These are phyloP conservation scores for Meles meles DNA, from an alignment of 2,113 vertebrate species.

Conservation along the genomic window DNA sequence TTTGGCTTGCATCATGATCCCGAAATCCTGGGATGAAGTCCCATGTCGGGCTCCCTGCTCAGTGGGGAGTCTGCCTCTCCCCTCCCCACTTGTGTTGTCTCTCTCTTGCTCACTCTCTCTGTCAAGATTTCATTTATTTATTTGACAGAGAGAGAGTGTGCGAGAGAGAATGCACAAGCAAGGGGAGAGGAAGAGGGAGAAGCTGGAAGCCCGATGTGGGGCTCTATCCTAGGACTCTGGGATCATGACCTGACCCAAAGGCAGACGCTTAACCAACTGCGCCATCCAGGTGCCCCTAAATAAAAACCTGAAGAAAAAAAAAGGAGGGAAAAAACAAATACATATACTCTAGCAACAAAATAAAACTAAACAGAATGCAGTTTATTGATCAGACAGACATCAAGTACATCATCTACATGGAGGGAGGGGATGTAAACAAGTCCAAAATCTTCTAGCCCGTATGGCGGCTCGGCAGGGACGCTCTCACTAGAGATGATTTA, in stretches of 20 bases:
- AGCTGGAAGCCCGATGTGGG: too few relatives aligned
- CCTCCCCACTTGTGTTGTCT: too few relatives aligned
- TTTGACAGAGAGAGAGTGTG: too few relatives aligned
- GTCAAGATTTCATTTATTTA: too few relatives aligned
- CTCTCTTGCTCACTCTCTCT: too few relatives aligned
- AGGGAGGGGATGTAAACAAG: neutral
- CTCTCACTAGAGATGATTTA: slow-evolving; percentile 80
- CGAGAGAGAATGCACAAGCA: too few relatives aligned
- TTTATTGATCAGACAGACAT: neutral
- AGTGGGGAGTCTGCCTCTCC: too few relatives aligned
- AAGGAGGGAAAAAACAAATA: neutral
- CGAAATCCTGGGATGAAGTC: too few relatives aligned
- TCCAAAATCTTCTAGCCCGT: neutral
- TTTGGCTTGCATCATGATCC: neutral
- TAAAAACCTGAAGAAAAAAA: neutral
- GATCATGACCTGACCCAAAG: too few relatives aligned
- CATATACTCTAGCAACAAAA: neutral
- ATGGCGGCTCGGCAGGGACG: neutral
- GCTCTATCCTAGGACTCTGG: too few relatives aligned
- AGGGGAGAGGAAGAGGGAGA: too few relatives aligned
- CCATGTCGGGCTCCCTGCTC: too few relatives aligned
- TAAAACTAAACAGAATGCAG: neutral
- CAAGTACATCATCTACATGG: neutral
- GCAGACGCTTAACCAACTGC: neutral
- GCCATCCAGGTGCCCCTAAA: neutral